phyloP scores from a whole-genome alignment of 2,797 vertebrate genomes.

The Corythornis leucogaster region DNA sequence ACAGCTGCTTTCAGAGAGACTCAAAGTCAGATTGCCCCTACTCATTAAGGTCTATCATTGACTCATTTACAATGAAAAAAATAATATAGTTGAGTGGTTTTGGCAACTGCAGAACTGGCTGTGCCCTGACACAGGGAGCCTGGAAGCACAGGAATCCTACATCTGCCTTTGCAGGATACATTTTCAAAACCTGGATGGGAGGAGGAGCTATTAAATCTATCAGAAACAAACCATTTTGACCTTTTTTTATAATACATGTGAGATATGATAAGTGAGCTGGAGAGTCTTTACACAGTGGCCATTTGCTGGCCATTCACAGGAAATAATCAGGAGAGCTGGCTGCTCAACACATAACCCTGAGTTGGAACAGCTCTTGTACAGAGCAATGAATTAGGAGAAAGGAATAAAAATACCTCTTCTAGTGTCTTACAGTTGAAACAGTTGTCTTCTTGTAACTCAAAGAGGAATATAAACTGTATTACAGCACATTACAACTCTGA shows the following conservation, averaged over 20 bases:
- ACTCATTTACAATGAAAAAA: background rate
- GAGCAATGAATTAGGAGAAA: background rate
- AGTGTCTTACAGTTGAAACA: slow-evolving; percentile 19
- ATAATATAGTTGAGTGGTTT: background rate
- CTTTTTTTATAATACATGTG: background rate
- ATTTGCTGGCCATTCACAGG: background rate
- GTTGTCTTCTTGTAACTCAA: slow-evolving; percentile 26
- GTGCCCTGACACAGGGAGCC: background rate
- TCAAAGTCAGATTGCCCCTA: background rate
- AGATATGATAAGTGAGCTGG: background rate
- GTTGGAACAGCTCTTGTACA: background rate
- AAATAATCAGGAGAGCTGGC: background rate
- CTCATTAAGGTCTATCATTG: background rate
- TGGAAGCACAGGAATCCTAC: background rate
- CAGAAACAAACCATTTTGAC: background rate
- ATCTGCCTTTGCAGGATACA: background rate
- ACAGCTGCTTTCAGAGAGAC: background rate
- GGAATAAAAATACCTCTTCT: background rate
- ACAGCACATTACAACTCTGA: background rate
- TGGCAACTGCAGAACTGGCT: background rate
- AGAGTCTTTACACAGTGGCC: background rate
- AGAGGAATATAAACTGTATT: background rate
- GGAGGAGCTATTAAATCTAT: background rate
- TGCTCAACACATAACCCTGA: background rate
- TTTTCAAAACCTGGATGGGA: background rate